Evolutionary conservation across 1,140 invertebrate genomes (phyloP), one percentile per base, ranked within the genome.

Genomic region (Drepana arcuata): DNA sequence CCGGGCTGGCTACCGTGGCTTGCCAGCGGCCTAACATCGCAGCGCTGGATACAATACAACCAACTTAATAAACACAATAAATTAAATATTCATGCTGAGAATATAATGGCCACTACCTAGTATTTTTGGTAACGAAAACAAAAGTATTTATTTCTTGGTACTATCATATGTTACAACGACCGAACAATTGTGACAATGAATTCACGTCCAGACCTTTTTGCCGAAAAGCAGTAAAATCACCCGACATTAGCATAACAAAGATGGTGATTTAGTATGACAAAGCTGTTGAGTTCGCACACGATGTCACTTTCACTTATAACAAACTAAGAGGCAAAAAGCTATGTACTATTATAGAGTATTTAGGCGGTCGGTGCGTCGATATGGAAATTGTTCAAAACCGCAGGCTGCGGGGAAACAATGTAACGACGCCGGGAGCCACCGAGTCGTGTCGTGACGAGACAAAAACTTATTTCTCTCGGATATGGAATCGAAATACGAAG

Each of bases 201-300:
- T 56, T 40, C 44, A 59, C 41, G 41, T 56, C 33, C 32, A 60
- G 47, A 55, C 63, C 58, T 61, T 9, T 73, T 68, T 64, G 50
- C 63, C 63, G 64, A 64, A 72, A 69, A 42, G 58, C 47, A 64
- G 58, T 74, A 62, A 73, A 75, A 72, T 63, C 41, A 39, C 46
- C 36, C 14, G 7, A 16, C 49, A 78, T 80, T 78, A 78, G 58
- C 75, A 80, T 80, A 66, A 80, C 75, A 80, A 80, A 66, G 66
- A 60, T 55, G 41, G 41, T 54, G 47, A 64, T 70, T 71, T 68
- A 52, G 41, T 59, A 61, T 68, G 60, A 70, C 72, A 72, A 59
- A 60, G 43, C 44, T 38, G 23, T 33, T 28, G 44, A 49, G 43
- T 45, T 18, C 34, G 32, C 28, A 39, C 48, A 47, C 50, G 52